Base-by-base conservation (phyloP, 2,113 vertebrate genomes). In the Chloropsis cyanopogon region DNA sequence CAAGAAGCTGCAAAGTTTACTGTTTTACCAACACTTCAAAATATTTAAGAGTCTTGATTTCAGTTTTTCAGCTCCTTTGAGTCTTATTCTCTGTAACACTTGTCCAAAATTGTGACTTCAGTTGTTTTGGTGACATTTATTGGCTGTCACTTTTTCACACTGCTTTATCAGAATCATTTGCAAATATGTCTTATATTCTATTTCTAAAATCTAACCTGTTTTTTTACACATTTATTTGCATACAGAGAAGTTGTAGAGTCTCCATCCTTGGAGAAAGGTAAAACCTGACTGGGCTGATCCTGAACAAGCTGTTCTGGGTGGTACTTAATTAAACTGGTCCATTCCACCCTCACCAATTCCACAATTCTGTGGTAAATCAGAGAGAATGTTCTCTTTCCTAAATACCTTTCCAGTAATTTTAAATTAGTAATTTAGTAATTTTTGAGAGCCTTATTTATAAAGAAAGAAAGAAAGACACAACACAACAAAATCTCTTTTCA, bases 291-390 rank as follows among this genome's bases (percentile, higher is more conserved):
- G 64, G 50, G 28, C 29, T 39, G 37, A 29, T 41, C 31, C n/a
- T 86, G 54, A 69, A 10, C 24, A 46, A 18, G 25, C 35, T 69
- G 26, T 26, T 81, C 23, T 64, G 41, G 19, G 11, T 65, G 46
- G 28, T 28, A 1, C 6, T 77, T 39, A 41, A 52, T 56, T 53
- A 24, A 41, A 41, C 42, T 66, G 37, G 2, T 88, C 70, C 60
- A 25, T 81, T 60, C 54, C 25, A n/a, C 22, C n/a, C 63, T 69
- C 76, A 46, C 5, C 31, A 29, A 1, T 60, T 50, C 70, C 53
- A 24, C 0, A 0, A 21, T 42, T 70, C 14, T 47, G 9, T 41
- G 37, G 26, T 69, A 37, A 57, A 49, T 50, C 7, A 28, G n/a
- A 46, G 64, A 61, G 12, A n/a, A 70, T 20, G 2, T 24, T 68